These are phyloP conservation scores for Agrotis segetum DNA, from an alignment of 2,888 invertebrate species.

Conservation along the genomic window DNA sequence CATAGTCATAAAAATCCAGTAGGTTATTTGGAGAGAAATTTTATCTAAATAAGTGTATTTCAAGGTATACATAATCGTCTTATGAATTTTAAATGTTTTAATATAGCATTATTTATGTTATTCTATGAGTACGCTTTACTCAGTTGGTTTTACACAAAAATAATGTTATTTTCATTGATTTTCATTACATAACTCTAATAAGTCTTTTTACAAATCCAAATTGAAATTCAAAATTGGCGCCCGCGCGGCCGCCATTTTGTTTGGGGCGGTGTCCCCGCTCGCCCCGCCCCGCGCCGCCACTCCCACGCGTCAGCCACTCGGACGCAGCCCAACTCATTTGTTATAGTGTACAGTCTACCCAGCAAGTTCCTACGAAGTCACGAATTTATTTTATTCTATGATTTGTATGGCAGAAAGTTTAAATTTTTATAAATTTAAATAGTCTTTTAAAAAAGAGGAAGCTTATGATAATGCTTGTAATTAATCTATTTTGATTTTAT, in stretches of 20 bases:
- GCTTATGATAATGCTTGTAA: background rate
- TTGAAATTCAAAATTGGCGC: slow-evolving; percentile 90
- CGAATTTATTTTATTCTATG: slow-evolving; percentile 13
- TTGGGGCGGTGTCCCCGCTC: slow-evolving; percentile 89
- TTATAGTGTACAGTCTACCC: slow-evolving; percentile 85
- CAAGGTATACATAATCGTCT: no score
- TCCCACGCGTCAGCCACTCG: slow-evolving; percentile 86
- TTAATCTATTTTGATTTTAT: background rate
- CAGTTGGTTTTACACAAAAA: background rate
- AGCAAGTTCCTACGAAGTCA: slow-evolving; percentile 74
- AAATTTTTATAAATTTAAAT: background rate
- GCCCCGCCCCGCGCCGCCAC: slow-evolving; percentile 90
- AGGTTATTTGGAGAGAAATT: no score
- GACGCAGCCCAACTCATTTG: slow-evolving; percentile 90
- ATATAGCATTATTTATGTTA: no score
- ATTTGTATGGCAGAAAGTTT: background rate
- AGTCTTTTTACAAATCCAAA: slow-evolving; percentile 54
- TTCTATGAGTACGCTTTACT: background rate
- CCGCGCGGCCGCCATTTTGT: slow-evolving; percentile 91
- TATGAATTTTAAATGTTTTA: background rate
- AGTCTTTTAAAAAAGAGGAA: fast-evolving
- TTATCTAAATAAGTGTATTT: no score
- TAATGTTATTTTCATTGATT: background rate
- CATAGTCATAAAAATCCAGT: no score
- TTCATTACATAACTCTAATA: slow-evolving; percentile 20